Base-by-base conservation (phyloP, 2,797 vertebrate genomes). In the Amphiprion clarkii region DNA sequence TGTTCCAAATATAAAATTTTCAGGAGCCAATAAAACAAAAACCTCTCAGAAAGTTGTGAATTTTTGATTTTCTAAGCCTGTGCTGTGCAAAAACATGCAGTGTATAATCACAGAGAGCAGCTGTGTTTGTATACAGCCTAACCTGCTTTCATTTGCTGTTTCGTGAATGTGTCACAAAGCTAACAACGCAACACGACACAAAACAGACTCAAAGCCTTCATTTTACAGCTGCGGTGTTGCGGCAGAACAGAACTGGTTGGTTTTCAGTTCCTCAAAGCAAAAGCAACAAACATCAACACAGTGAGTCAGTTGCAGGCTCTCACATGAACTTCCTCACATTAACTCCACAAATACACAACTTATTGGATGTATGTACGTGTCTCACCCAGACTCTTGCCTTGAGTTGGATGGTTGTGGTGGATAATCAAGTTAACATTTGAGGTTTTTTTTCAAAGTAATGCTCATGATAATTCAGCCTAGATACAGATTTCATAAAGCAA, bases 401-500 rank as follows among this genome's bases (percentile, higher is more conserved):
- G 8, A 31, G 21, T 11, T 16, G 4, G 10, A 49, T 69, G 29
- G 52, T 62, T 57, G 61, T 12, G 7, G 14, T 25, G 25, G 12
- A 4, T 39, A 42, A 14, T 54, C 17, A 13, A 36, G 17, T 71
- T 57, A 46, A 39, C 62, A 52, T 55, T 14, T 11, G 36, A 52
- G 29, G 36, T 33, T 40, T 21, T 5, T 21, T n/a, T n/a, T 14
- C 36, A 36, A 19, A 48, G 27, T 57, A 31, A 11, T 9, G 21
- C 63, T 56, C 6, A 14, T 42, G 29, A 65, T 60, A 7, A 74
- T 81, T 53, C 55, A 25, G 39, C 29, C 19, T 4, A 27, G 23
- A 61, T 56, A 29, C 49, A 31, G 52, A 78, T 72, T 71, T 77
- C 36, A 31, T 25, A 69, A 65, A 73, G 76, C 46, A 59, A 63